These are phyloP conservation scores for Acleris holmiana DNA, from an alignment of 2,888 invertebrate species.

Conservation along the genomic window DNA sequence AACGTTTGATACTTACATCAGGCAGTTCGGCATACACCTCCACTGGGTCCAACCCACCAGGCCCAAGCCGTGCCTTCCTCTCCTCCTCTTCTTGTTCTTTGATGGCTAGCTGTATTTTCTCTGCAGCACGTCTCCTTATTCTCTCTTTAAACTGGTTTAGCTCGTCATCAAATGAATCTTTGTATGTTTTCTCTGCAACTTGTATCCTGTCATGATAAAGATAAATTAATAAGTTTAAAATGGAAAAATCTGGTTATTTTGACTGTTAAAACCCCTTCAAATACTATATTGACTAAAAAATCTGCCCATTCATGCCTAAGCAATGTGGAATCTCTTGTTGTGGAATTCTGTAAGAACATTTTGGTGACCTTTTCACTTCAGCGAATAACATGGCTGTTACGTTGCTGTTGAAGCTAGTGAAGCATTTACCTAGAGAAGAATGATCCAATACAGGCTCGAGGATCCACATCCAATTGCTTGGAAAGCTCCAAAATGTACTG, in stretches of 20 bases:
- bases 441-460: constrained; percentile 93
- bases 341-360: no score
- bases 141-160: constrained; percentile 94
- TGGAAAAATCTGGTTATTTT: not conserved
- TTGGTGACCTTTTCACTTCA: no score
- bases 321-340: no score
- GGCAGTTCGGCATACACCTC: constrained; percentile 98
- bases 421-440: constrained; percentile 89
- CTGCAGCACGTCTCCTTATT: constrained; percentile 92
- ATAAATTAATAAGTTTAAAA: constrained; percentile 31
- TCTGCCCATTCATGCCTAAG: no score
- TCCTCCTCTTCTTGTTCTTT: constrained; percentile 95
- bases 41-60: constrained; percentile 98
- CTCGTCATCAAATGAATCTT: constrained; percentile 97
- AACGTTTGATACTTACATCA: constrained; percentile 87
- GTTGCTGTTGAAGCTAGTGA: not conserved
- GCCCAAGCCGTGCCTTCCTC: constrained; percentile 92
- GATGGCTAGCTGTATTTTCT: constrained; percentile 93
- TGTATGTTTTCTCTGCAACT: constrained; percentile 96
- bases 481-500: constrained; percentile 99
- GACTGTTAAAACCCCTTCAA: not conserved
- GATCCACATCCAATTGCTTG: constrained; percentile 96
- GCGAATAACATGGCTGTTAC: no score
- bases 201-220: constrained; percentile 88
- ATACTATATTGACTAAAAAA: no score